Conservation (phyloP, 2,888 invertebrate species). For the Sepioteuthis lessoniana region DNA sequence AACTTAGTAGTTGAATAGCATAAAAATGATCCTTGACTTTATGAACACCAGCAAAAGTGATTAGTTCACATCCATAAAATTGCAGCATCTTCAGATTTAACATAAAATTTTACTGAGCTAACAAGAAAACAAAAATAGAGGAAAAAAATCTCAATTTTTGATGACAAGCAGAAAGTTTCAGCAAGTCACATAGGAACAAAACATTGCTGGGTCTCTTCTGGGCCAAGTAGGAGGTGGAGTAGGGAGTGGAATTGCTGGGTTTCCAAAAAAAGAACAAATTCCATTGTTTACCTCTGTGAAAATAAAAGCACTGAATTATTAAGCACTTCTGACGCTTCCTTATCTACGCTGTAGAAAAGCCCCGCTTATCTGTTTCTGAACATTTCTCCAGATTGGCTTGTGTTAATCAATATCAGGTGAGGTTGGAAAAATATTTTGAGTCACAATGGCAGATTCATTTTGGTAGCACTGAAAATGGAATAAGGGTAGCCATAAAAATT, state of each 20-base stretch:
- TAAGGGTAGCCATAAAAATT: constrained; percentile 19
- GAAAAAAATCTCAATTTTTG: not conserved
- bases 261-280: not conserved
- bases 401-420: constrained; percentile 33
- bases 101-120: not conserved
- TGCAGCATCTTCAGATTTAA: not conserved
- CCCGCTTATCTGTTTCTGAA: constrained; percentile 16
- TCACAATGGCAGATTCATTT: not conserved
- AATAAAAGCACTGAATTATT: constrained; percentile 33
- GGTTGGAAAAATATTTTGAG: constrained; percentile 33
- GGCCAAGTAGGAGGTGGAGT: not conserved
- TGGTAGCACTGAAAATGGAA: constrained; percentile 19
- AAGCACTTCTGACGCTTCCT: constrained; percentile 33
- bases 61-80: not conserved
- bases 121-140: not conserved
- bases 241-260: not conserved
- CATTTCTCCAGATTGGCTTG: constrained; percentile 1
- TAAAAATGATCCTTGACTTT: not conserved
- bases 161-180: constrained; percentile 16
- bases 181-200: not conserved
- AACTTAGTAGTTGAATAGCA: not conserved
- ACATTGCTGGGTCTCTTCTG: not conserved
- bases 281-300: constrained; percentile 33
- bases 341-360: constrained; percentile 17
- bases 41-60: not conserved